Conservation (phyloP, 1,140 invertebrate species). For the Drosophila ficusphila region DNA sequence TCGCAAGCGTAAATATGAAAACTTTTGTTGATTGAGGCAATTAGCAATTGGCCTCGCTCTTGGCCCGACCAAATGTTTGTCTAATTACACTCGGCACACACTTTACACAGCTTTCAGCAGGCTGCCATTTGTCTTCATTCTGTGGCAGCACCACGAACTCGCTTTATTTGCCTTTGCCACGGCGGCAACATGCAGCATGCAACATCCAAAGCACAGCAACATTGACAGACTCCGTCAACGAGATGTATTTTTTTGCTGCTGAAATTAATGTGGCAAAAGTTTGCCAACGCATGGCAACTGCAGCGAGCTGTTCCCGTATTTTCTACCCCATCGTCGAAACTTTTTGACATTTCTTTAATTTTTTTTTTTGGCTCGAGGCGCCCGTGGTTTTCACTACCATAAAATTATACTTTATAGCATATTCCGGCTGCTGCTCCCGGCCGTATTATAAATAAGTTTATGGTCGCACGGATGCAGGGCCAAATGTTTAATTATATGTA, state of each 20-base stretch:
- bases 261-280: constrained; percentile 79
- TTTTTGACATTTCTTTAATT: constrained; percentile 53
- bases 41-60: constrained; percentile 69
- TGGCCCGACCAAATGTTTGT: constrained; percentile 74
- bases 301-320: constrained; percentile 4
- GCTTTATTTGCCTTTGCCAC: constrained; percentile 76
- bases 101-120: constrained; percentile 80
- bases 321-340: not conserved
- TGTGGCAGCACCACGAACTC: constrained; percentile 43
- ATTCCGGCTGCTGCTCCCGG: constrained; percentile 35
- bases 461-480: constrained; percentile 21
- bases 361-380: constrained; percentile 7
- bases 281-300: constrained; percentile 52
- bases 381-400: constrained; percentile 67
- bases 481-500: constrained; percentile 68
- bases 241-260: constrained; percentile 38
- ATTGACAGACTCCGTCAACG: constrained; percentile 58
- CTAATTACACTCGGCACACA: constrained; percentile 68
- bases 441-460: constrained; percentile 69
- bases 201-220: constrained; percentile 40
- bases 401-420: constrained; percentile 72
- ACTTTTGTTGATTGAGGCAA: constrained; percentile 77
- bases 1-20: constrained; percentile 37
- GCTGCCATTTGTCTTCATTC: constrained; percentile 78
- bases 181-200: constrained; percentile 50